phyloP scores from a whole-genome alignment of 2,888 invertebrate species.

The Harmothoe impar region DNA sequence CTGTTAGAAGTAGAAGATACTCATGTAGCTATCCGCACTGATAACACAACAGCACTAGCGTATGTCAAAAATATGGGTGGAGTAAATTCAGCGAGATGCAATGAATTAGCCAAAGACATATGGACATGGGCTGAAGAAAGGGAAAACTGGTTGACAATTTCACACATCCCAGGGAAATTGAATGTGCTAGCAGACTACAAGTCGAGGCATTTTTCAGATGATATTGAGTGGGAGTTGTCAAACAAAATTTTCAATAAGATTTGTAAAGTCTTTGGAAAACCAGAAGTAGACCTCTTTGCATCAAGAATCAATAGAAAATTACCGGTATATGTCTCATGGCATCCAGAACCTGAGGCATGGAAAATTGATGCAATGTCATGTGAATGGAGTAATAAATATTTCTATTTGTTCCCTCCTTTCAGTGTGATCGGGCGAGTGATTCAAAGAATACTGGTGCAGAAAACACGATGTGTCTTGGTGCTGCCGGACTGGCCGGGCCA shows the following conservation, averaged over 20 bases:
- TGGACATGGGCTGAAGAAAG: neutral
- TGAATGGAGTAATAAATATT: too few relatives aligned
- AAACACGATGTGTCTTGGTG: too few relatives aligned
- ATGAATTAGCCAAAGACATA: neutral
- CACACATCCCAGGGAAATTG: neutral
- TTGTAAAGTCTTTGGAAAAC: neutral
- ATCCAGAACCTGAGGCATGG: neutral
- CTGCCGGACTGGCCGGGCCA: too few relatives aligned
- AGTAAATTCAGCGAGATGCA: neutral
- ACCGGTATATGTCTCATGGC: neutral
- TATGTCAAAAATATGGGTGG: slow-evolving; percentile 30
- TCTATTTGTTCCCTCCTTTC: too few relatives aligned
- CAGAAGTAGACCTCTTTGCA: neutral
- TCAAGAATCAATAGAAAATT: neutral
- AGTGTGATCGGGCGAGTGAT: too few relatives aligned
- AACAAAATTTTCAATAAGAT: neutral
- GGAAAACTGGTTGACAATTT: neutral
- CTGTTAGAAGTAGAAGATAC: too few relatives aligned
- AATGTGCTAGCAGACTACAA: neutral
- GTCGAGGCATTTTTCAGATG: neutral
- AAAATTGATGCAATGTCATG: too few relatives aligned
- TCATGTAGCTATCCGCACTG: neutral
- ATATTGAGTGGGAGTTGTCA: neutral
- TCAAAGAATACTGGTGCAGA: too few relatives aligned
- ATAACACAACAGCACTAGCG: neutral